Conservation (phyloP, 2,888 invertebrate species). For the Sphinx pinastri region DNA sequence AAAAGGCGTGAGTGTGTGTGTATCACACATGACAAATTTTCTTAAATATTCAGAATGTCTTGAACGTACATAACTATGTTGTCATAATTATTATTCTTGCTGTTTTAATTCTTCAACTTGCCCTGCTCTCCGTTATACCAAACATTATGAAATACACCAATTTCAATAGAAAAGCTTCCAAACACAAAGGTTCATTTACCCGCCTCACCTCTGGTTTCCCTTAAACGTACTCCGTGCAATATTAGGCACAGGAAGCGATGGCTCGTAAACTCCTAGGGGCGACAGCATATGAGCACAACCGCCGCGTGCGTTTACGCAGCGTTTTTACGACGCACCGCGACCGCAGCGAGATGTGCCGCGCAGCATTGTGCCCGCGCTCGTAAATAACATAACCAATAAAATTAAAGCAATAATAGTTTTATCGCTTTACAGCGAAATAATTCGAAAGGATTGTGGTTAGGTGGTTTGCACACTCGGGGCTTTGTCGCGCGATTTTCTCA, state of each 20-base stretch:
- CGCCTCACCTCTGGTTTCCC: slow-evolving; percentile 26
- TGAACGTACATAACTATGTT: no score
- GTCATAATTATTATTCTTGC: no score
- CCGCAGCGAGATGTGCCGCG: slow-evolving; percentile 29
- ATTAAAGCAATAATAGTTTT: slow-evolving; percentile 52
- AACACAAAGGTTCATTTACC: slow-evolving; percentile 27
- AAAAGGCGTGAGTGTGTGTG: no score
- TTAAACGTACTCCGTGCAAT: slow-evolving; percentile 35
- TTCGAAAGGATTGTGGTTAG: slow-evolving; percentile 22
- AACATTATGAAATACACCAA: not conserved
- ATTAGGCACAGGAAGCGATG: slow-evolving; percentile 59
- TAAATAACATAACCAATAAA: slow-evolving; percentile 53
- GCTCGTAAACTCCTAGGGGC: slow-evolving; percentile 56
- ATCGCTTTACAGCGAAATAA: slow-evolving; percentile 38
- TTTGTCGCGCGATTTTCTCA: not conserved
- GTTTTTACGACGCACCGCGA: slow-evolving; percentile 48
- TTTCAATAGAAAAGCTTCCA: not conserved
- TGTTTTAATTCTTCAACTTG: no score
- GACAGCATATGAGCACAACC: slow-evolving; percentile 37
- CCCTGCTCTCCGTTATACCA: no score
- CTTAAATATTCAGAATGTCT: no score
- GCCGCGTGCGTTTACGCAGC: slow-evolving; percentile 42
- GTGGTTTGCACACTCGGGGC: slow-evolving; percentile 8
- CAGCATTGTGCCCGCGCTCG: slow-evolving; percentile 43
- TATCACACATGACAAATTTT: no score